phyloP scores from a whole-genome alignment of 2,888 invertebrate species.

The Sialis lutaria region DNA sequence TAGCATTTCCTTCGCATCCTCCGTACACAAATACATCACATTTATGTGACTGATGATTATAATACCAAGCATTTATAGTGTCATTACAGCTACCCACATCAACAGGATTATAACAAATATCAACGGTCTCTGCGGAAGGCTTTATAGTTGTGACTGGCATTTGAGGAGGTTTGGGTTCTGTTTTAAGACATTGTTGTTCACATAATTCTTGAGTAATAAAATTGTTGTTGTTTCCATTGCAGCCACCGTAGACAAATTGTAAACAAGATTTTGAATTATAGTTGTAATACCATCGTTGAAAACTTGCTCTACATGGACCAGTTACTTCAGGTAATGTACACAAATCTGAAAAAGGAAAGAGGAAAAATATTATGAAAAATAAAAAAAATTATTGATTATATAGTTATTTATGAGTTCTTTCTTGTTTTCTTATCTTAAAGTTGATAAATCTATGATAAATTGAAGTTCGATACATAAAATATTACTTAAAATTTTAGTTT shows the following conservation, averaged over 20 bases:
- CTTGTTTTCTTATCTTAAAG: too few species aligned
- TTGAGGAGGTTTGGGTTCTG: slow-evolving; percentile 16
- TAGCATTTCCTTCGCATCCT: slow-evolving; percentile 57
- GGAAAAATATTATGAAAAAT: too few species aligned
- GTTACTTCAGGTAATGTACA: slow-evolving; percentile 47
- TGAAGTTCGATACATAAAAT: too few species aligned
- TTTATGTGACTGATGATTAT: slow-evolving; percentile 33
- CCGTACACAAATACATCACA: slow-evolving; percentile 52
- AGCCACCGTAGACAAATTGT: slow-evolving; percentile 73
- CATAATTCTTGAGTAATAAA: slow-evolving; percentile 43
- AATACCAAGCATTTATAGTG: slow-evolving; percentile 53
- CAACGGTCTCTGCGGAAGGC: background rate
- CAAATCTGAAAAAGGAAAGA: slow-evolving; percentile 30
- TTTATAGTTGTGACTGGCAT: slow-evolving; percentile 11
- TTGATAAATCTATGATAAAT: too few species aligned
- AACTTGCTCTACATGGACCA: slow-evolving; percentile 49
- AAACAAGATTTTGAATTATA: slow-evolving; percentile 44
- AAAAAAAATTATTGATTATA: too few species aligned
- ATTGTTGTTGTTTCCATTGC: slow-evolving; percentile 78
- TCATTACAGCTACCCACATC: slow-evolving; percentile 53
- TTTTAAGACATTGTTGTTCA: slow-evolving; percentile 32
- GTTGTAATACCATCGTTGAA: slow-evolving; percentile 58
- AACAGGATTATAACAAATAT: slow-evolving; percentile 39
- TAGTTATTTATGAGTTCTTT: too few species aligned
- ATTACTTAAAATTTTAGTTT: too few species aligned